Base-by-base conservation (phyloP, 1,140 invertebrate species). In the Polypedilum pembai region DNA sequence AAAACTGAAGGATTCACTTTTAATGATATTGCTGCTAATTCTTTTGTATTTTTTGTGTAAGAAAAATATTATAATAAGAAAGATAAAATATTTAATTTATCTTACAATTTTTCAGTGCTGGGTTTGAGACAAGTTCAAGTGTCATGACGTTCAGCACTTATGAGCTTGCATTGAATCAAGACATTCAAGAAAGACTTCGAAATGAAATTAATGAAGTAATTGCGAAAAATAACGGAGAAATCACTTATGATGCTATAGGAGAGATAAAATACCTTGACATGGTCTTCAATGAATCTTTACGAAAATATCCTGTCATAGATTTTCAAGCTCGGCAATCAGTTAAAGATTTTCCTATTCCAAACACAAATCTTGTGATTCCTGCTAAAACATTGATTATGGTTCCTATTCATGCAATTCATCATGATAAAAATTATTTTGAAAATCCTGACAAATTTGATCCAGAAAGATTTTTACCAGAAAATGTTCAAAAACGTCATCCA, bases 361-460 rank as follows among this genome's bases (percentile, higher is more conserved):
- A 86, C 3, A 84, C 81, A 15, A 80, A 83, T 8, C 77, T 89
- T 1, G 77, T 82, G 0, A 78, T 88, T 73, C 82, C 86, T 75
- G 85, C 85, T 73, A 86, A 84, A 18, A 82, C 85, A 7, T 84
- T 84, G 2, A 76, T 89, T 1, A 83, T 84, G 75, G 82, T 90
- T 69, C 85, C 88, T 0, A 79, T 86, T 12, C 82, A 84, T 75
- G 85, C 84, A 0, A 77, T 89, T 3, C 88, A 90, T 74, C 83
- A 83, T n/a, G 89, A 94, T 80, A 82, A 85, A 1, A 78, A 87
- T 66, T 86, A 88, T 77, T 95, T 88, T 77, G 84, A 87, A 12
- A 83, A 93, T 65, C 90, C 93, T 0, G 83, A 89, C 5, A 79
- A 79, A 10, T 95, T 90, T 79, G 85, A 89, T 78, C 94, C 94